These are phyloP conservation scores for Drosophila punjabiensis DNA, from an alignment of 1,140 invertebrate genomes.

Conservation along the genomic window DNA sequence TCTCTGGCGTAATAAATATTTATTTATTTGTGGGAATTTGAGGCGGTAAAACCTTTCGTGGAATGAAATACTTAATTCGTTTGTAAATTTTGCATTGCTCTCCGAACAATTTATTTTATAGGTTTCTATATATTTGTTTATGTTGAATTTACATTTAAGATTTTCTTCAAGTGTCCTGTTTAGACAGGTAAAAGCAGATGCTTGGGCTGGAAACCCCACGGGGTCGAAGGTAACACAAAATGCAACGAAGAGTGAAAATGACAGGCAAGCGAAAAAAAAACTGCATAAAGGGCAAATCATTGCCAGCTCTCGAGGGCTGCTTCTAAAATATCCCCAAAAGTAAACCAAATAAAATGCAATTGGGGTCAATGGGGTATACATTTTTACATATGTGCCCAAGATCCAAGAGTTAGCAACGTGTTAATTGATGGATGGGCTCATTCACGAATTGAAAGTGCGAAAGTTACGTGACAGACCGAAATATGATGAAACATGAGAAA, in stretches of 20 bases:
- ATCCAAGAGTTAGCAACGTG: slow-evolving; percentile 23
- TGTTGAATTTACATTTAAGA: no score
- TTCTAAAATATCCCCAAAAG: background rate
- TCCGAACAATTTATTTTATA: no score
- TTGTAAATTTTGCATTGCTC: no score
- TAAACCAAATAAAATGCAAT: slow-evolving; percentile 8
- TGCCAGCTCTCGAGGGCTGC: slow-evolving; percentile 1
- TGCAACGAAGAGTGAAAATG: slow-evolving; percentile 38
- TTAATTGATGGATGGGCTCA: slow-evolving; percentile 57
- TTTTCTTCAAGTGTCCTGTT: background rate
- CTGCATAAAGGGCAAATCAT: slow-evolving; percentile 27
- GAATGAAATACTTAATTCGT: no score
- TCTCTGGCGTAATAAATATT: no score
- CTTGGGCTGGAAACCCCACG: slow-evolving; percentile 19
- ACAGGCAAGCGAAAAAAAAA: slow-evolving; percentile 25
- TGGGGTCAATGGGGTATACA: slow-evolving; percentile 20
- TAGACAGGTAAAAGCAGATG: background rate
- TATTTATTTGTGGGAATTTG: no score
- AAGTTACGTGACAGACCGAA: slow-evolving; percentile 39
- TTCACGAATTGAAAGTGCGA: slow-evolving; percentile 53
- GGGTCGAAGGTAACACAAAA: slow-evolving; percentile 27
- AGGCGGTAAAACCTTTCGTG: no score
- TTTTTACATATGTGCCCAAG: background rate
- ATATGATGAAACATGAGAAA: slow-evolving; percentile 28
- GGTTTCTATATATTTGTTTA: background rate